phyloP scores from a whole-genome alignment of 2,113 vertebrate genomes.

The Petrocephalus zakoni region DNA sequence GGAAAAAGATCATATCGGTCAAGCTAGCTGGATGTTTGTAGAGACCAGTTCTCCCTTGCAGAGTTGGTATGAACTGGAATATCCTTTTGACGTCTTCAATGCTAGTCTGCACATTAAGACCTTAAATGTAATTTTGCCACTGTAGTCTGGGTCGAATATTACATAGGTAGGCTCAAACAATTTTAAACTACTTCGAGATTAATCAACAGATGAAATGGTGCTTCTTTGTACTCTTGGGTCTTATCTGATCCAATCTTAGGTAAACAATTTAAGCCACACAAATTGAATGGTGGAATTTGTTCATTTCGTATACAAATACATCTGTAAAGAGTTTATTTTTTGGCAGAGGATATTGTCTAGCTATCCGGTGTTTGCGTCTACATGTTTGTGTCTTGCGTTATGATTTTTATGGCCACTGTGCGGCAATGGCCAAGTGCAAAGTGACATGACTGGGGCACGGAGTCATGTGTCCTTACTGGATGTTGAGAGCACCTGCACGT shows the following conservation, averaged over 20 bases:
- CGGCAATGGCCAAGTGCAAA: conserved; percentile 11
- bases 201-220: conserved; percentile 45
- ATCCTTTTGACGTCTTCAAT: conserved; percentile 6
- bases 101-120: conserved; percentile 6
- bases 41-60: not conserved
- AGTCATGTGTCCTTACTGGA: not conserved
- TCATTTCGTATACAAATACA: conserved; percentile 27
- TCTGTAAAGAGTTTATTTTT: conserved; percentile 44
- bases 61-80: conserved; percentile 2
- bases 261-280: conserved; percentile 43
- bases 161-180: conserved; percentile 9
- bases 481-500: not conserved
- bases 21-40: not conserved
- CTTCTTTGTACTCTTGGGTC: conserved; percentile 42
- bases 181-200: conserved; percentile 26
- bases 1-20: not conserved
- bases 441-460: conserved; percentile 11
- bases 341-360: conserved; percentile 17
- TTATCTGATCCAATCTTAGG: conserved; percentile 33
- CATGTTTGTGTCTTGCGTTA: conserved; percentile 23
- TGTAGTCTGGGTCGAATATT: conserved; percentile 16
- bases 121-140: conserved; percentile 11
- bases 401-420: conserved; percentile 24
- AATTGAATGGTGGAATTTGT: conserved; percentile 8
- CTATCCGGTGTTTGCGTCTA: not conserved